phyloP scores from a whole-genome alignment of 2,113 vertebrate species.

The Symphodus melops region DNA sequence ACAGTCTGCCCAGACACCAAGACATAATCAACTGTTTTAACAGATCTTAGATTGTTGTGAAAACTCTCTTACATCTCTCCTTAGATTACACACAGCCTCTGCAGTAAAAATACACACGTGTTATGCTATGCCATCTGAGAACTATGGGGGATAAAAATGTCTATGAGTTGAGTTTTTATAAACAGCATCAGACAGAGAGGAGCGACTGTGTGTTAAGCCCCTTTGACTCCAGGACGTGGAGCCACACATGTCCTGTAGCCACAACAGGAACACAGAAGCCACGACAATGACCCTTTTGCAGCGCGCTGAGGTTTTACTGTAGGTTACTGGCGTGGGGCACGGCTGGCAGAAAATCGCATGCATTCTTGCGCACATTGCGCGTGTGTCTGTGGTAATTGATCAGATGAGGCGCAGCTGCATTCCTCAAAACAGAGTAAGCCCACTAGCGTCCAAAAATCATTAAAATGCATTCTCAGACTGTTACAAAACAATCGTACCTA shows the following conservation, averaged over 20 bases:
- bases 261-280: conserved; percentile 50
- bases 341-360: conserved; percentile 40
- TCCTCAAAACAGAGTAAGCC: conserved; percentile 55
- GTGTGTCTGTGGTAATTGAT: conserved; percentile 58
- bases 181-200: conserved; percentile 71
- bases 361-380: conserved; percentile 57
- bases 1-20: conserved; percentile 76
- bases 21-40: conserved; percentile 79
- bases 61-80: conserved; percentile 72
- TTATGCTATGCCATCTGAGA: conserved; percentile 78
- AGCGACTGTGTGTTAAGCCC: conserved; percentile 61
- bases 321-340: conserved; percentile 26
- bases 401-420: conserved; percentile 63
- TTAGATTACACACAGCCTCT: conserved; percentile 69
- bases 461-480: conserved; percentile 76
- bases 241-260: conserved; percentile 55
- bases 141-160: conserved; percentile 64
- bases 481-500: conserved; percentile 69
- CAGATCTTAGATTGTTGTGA: conserved; percentile 75
- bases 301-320: conserved; percentile 39
- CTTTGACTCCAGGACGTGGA: conserved; percentile 60
- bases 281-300: conserved; percentile 20
- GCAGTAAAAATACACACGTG: conserved; percentile 74
- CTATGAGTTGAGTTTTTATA: conserved; percentile 73
- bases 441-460: conserved; percentile 80